Evolutionary conservation across 30 jellyfish, hydroid and myxozoan genomes (phyloP).

Genomic region (Aurelia sp.): DNA sequence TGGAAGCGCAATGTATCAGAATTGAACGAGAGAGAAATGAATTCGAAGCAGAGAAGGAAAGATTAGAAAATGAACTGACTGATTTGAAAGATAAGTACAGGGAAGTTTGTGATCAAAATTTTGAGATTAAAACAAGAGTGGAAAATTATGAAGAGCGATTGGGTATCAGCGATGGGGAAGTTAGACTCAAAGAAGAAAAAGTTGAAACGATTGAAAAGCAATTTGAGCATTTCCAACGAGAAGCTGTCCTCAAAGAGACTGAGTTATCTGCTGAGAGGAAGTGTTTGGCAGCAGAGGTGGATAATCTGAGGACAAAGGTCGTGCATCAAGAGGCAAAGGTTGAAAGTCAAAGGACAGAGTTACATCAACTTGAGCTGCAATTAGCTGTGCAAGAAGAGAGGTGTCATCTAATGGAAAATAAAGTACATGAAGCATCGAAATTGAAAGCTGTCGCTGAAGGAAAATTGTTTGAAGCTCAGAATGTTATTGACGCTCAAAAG

Average conservation of each 20-base stretch:
- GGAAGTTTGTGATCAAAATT: not conserved
- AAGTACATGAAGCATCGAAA: constrained; percentile 38
- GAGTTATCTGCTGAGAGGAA: not conserved
- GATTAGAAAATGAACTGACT: constrained; percentile 1
- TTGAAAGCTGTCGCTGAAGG: constrained; percentile 52
- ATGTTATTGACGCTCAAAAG: constrained; percentile 30
- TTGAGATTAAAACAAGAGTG: not conserved
- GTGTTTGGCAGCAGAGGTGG: constrained; percentile 6
- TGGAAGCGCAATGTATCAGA: constrained; percentile 31
- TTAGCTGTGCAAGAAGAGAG: constrained; percentile 60
- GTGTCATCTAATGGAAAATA: constrained; percentile 23
- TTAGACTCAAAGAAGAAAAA: constrained; percentile 4
- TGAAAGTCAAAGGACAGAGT: constrained; percentile 3
- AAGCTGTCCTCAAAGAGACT: not conserved
- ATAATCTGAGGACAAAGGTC: constrained; percentile 3
- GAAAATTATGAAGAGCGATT: constrained; percentile 7
- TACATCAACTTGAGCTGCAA: constrained; percentile 45
- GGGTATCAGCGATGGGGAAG: not conserved
- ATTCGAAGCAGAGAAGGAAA: constrained; percentile 22
- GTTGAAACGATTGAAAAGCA: constrained; percentile 5
- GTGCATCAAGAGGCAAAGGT: not conserved
- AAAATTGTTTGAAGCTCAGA: constrained; percentile 42
- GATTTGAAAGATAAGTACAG: not conserved
- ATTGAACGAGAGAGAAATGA: constrained; percentile 17
- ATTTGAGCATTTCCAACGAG: constrained; percentile 1